phyloP scores from a whole-genome alignment of 2,888 invertebrate species.

The Orthosia gothica region DNA sequence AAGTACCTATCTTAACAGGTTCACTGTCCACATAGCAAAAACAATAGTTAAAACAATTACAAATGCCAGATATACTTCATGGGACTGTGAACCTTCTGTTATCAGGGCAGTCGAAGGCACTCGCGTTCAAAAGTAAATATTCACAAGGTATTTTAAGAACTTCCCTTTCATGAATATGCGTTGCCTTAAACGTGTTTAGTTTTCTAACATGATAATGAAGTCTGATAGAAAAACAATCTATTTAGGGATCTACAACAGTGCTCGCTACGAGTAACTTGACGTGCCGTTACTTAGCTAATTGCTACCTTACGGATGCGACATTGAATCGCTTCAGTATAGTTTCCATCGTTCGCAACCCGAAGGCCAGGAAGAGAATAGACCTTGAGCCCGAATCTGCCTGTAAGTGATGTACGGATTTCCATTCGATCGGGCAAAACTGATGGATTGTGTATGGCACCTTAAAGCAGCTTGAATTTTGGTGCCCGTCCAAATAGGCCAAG shows the following conservation, averaged over 20 bases:
- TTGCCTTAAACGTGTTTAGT: neutral
- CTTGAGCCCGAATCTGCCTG: conserved; percentile 10
- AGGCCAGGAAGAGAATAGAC: conserved; percentile 25
- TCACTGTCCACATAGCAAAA: too few species aligned
- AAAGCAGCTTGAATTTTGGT: conserved; percentile 13
- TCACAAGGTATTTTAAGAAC: neutral
- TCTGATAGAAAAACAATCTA: neutral
- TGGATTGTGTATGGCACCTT: conserved; percentile 6
- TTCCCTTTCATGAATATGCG: neutral
- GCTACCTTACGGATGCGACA: conserved; percentile 21
- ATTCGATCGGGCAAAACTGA: neutral
- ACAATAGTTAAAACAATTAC: too few species aligned
- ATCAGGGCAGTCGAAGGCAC: neutral
- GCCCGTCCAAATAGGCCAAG: conserved; percentile 28
- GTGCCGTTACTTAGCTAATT: conserved; percentile 21
- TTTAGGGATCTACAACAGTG: conserved; percentile 1
- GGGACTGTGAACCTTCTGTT: neutral
- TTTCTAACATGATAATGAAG: neutral
- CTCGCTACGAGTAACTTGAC: neutral
- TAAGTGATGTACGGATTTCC: conserved; percentile 10
- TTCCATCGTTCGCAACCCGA: conserved; percentile 26
- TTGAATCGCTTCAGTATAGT: conserved; percentile 18
- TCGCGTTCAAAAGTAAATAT: neutral
- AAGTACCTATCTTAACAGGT: too few species aligned
- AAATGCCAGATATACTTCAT: too few species aligned